These are phyloP conservation scores for Echinometra lucunter DNA, from an alignment of 53 echinoderm and acorn worm species.

Conservation along the genomic window DNA sequence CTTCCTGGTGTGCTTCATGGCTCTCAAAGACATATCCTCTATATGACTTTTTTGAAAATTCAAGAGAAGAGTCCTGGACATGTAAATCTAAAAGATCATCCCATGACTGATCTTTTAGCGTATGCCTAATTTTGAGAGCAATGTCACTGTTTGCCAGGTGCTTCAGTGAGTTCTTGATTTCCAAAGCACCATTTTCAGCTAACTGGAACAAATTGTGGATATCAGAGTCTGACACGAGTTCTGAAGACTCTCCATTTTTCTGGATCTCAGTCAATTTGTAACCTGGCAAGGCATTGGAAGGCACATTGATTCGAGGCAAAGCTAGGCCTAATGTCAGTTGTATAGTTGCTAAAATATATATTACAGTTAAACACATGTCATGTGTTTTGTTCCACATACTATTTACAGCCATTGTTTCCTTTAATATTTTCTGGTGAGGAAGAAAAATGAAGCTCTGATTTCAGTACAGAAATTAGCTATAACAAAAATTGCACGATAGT, in stretches of 20 bases:
- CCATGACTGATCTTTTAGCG: background rate
- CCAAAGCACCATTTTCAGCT: conserved; percentile 62
- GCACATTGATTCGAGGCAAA: conserved; percentile 58
- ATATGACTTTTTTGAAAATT: conserved; percentile 32
- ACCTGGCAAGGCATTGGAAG: conserved; percentile 67
- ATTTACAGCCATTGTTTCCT: conserved; percentile 49
- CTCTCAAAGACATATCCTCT: conserved; percentile 34
- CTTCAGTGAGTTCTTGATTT: conserved; percentile 47
- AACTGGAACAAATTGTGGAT: conserved; percentile 39
- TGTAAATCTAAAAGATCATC: conserved; percentile 32
- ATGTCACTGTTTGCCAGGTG: conserved; percentile 54
- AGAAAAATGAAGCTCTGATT: background rate
- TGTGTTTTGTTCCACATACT: conserved; percentile 22
- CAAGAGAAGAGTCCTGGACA: background rate
- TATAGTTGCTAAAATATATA: conserved; percentile 37
- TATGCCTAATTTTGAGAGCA: conserved; percentile 37
- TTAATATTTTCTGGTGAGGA: background rate
- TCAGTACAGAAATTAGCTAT: background rate
- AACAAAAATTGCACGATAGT: background rate
- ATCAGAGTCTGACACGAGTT: conserved; percentile 51
- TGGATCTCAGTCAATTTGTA: conserved; percentile 1
- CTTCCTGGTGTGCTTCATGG: conserved; percentile 19
- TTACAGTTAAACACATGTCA: conserved; percentile 17
- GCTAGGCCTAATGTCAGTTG: conserved; percentile 50
- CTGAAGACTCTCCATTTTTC: conserved; percentile 42